Percentiles rank a stretch among this genome's conserved stretches.
phyloP scores from a whole-genome alignment of 2,113 vertebrate genomes.

The Oostethus manadensis region DNA sequence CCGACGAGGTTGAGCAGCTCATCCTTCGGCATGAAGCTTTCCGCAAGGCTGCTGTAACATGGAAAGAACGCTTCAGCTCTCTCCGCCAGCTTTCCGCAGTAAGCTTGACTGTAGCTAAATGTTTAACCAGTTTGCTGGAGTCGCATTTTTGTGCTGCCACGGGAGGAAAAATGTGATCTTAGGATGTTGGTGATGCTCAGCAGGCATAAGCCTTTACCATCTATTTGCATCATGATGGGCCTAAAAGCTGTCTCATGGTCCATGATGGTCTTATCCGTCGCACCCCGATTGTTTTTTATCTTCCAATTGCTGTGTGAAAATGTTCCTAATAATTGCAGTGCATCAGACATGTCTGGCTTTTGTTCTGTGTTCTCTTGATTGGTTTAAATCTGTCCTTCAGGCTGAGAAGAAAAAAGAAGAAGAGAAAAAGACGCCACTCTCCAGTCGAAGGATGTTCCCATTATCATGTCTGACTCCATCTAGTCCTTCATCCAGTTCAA shows the following conservation, averaged over 20 bases:
- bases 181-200: constrained; percentile 34
- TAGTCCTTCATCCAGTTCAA: constrained; percentile 70
- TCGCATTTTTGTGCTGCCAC: constrained; percentile 41
- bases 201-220: constrained; percentile 30
- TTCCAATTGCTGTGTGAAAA: constrained; percentile 15
- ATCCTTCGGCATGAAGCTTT: constrained; percentile 91
- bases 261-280: constrained; percentile 26
- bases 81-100: constrained; percentile 83
- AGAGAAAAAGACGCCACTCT: constrained; percentile 81
- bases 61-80: constrained; percentile 87
- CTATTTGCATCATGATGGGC: constrained; percentile 26
- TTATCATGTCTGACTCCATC: constrained; percentile 78
- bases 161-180: constrained; percentile 36
- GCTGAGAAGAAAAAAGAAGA: constrained; percentile 87
- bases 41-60: constrained; percentile 83
- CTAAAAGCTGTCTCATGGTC: constrained; percentile 26
- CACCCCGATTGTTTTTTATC: constrained; percentile 14
- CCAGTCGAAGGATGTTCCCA: constrained; percentile 85
- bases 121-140: constrained; percentile 47
- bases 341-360: constrained; percentile 1
- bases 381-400: constrained; percentile 59
- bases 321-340: constrained; percentile 10
- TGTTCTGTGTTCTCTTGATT: constrained; percentile 10
- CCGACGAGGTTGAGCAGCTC: constrained; percentile 88
- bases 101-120: constrained; percentile 58